A percentile compares a stretch with the other conserved stretches of the same genome.
phyloP scores from a whole-genome alignment of 2,113 vertebrate species.

The Isichthys henryi region DNA sequence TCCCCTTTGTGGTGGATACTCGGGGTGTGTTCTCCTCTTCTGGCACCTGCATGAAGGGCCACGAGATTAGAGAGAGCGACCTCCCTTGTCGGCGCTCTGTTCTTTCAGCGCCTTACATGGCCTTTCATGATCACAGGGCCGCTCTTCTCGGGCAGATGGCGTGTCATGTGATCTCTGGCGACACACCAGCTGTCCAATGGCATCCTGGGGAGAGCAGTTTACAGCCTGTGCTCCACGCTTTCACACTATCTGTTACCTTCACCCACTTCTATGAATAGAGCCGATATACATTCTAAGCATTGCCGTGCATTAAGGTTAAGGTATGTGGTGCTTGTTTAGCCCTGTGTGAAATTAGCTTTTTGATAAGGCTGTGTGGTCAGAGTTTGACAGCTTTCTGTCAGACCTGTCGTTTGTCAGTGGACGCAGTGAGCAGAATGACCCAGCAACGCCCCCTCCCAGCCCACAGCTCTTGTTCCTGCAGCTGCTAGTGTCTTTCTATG shows the following conservation, averaged over 20 bases:
- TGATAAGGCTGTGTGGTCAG: not conserved
- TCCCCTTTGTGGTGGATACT: not conserved
- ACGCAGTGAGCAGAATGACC: not conserved
- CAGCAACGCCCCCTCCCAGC: not conserved
- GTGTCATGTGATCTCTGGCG: not conserved
- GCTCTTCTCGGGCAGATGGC: not conserved
- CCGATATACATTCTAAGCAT: not conserved
- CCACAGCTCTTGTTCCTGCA: not conserved
- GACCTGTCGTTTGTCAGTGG: not conserved
- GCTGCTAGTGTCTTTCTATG: not conserved
- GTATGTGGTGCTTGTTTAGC: not conserved
- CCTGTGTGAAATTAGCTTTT: not conserved
- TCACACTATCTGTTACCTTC: not conserved
- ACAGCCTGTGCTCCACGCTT: not conserved
- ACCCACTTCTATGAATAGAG: not conserved
- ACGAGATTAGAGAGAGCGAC: too few relatives aligned
- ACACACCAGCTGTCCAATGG: not conserved
- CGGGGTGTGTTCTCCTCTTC: not conserved
- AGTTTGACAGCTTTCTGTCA: not conserved
- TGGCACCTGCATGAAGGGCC: not conserved
- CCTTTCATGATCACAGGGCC: not conserved
- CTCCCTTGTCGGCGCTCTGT: not conserved
- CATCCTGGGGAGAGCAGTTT: not conserved
- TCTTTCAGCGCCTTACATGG: not conserved
- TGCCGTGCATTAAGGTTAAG: not conserved